phyloP scores from a whole-genome alignment of 2,797 vertebrate species.

The Toxotes lorentzi region DNA sequence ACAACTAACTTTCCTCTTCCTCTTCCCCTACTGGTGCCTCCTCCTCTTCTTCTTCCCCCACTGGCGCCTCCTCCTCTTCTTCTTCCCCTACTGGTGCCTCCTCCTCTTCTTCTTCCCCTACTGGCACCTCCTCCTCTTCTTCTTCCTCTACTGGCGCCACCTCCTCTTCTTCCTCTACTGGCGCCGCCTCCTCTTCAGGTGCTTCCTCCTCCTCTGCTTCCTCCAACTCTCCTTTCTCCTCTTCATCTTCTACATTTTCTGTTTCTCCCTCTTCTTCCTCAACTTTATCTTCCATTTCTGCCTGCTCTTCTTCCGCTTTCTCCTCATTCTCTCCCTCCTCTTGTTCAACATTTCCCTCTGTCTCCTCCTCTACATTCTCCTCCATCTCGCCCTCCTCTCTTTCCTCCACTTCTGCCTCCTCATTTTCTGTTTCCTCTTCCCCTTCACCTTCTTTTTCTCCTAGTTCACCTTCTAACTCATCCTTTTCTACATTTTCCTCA shows the following conservation, averaged over 20 bases:
- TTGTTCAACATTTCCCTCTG: background rate
- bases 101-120: constrained; percentile 10
- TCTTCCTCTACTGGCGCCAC: background rate
- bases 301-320: constrained; percentile 15
- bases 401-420: constrained; percentile 6
- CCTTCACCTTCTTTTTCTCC: constrained; percentile 1
- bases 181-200: background rate
- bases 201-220: constrained; percentile 2
- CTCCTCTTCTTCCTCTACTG: constrained; percentile 32
- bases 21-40: background rate
- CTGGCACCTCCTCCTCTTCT: constrained; percentile 50
- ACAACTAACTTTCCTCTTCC: constrained; percentile 68
- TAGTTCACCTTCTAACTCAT: background rate
- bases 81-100: background rate
- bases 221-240: constrained; percentile 4
- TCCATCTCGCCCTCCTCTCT: background rate
- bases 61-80: constrained; percentile 11
- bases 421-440: constrained; percentile 8
- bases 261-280: constrained; percentile 18
- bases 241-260: constrained; percentile 15
- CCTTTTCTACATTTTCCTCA: constrained; percentile 2
- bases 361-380: background rate
- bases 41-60: background rate
- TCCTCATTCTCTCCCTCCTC: background rate
- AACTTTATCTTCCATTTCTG: constrained; percentile 2